Percentiles rank a stretch among this genome's conserved stretches.
Evolutionary conservation across 2,888 invertebrate species (phyloP).

Genomic region (Tinea trinotella): DNA sequence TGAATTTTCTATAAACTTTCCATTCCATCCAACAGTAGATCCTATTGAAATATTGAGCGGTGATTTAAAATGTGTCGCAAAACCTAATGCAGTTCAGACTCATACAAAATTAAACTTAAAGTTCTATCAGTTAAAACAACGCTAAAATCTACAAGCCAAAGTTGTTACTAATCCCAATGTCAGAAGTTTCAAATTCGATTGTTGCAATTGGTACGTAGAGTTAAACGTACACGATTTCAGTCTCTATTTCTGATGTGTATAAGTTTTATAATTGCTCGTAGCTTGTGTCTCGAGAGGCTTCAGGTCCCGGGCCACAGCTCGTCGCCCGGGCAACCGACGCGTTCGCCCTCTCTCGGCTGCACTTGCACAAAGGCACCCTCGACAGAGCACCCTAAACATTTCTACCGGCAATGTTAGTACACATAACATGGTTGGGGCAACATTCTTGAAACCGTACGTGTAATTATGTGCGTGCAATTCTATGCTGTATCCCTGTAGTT

Average conservation of each 20-base stretch:
- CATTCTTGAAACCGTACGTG: constrained; percentile 10
- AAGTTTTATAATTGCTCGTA: constrained; percentile 10
- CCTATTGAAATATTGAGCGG: not conserved
- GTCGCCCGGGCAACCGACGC: constrained; percentile 54
- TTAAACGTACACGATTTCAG: not conserved
- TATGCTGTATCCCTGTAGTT: not conserved
- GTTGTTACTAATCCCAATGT: not conserved
- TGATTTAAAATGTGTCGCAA: not conserved
- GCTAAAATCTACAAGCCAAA: not conserved
- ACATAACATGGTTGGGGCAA: not conserved
- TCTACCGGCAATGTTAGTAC: constrained; percentile 15
- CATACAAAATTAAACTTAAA: not conserved
- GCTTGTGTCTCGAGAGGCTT: not conserved
- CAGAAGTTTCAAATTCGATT: constrained; percentile 9
- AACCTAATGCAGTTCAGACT: not conserved
- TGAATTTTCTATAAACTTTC: too few relatives aligned
- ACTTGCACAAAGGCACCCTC: constrained; percentile 34
- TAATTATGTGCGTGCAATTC: not conserved
- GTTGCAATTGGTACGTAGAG: not conserved
- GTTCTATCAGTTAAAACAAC: not conserved
- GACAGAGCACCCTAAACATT: constrained; percentile 10
- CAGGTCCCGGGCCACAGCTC: constrained; percentile 49
- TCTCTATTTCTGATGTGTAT: not conserved
- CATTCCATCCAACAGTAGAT: too few relatives aligned
- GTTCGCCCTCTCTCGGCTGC: constrained; percentile 29